Evolutionary conservation across 2,888 invertebrate genomes (phyloP).

Genomic region (Caenorhabditis imperialis): DNA sequence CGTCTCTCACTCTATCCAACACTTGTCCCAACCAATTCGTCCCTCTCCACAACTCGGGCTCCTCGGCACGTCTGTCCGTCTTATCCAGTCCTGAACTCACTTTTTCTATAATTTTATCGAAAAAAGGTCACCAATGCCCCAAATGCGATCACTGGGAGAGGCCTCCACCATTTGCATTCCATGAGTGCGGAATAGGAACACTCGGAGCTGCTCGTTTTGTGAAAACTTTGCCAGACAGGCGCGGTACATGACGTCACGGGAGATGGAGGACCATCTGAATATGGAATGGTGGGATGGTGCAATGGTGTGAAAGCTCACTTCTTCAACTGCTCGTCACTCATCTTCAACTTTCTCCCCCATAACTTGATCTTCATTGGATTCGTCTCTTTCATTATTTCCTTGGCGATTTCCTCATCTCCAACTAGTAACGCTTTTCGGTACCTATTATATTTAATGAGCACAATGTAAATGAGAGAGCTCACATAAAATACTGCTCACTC

Average conservation of each 20-base stretch:
- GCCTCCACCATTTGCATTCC: slow-evolving; percentile 37
- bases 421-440: too few relatives aligned
- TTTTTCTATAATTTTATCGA: slow-evolving; percentile 2
- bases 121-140: slow-evolving; percentile 15
- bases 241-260: slow-evolving; percentile 17
- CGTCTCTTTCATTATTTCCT: too few relatives aligned
- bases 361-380: too few relatives aligned
- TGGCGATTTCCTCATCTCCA: too few relatives aligned
- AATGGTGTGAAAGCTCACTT: too few relatives aligned
- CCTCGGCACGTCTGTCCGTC: slow-evolving; percentile 13
- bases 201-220: slow-evolving; percentile 3
- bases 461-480: too few relatives aligned
- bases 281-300: too few relatives aligned
- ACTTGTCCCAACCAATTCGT: slow-evolving; percentile 31
- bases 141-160: slow-evolving; percentile 29
- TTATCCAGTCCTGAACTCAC: slow-evolving; percentile 17
- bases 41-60: slow-evolving; percentile 19
- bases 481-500: too few relatives aligned
- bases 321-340: too few relatives aligned
- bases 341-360: too few relatives aligned
- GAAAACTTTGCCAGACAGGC: slow-evolving; percentile 28
- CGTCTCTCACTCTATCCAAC: slow-evolving; percentile 29
- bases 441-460: too few relatives aligned
- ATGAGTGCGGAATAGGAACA: slow-evolving; percentile 28
- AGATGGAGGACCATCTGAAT: slow-evolving; percentile 21